Evolutionary conservation across 2,113 vertebrate species (phyloP), one percentile per base, ranked within the genome.

Genomic region (Psilopsiagon aymara): DNA sequence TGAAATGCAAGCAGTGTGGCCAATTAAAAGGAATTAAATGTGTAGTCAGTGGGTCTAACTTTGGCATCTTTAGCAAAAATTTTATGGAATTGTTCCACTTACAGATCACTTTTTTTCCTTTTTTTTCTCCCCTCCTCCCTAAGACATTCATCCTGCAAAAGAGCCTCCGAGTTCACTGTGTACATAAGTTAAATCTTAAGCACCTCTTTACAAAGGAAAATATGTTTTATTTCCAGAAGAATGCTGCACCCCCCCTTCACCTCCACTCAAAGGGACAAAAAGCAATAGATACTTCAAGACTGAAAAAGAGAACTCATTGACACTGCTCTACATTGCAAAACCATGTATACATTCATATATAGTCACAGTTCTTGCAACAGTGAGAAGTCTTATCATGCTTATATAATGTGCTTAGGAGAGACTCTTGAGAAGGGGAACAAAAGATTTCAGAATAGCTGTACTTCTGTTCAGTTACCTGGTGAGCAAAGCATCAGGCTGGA

Each of bases 381-480:
- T 70, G 51, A 86, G 69, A 91, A 92, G 55, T 57, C 10, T 82
- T 44, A 88, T 82, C 1, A 0, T 27, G 33, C 57, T 96, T 94
- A 82, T 10, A 20, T 87, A 89, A 92, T 6, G 37, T 57, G 17
- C 86, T 91, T 79, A 75, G 66, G 37, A 88, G 57, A 76, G 29
- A 67, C 37, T 90, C 69, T 78, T 31, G 43, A 37, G 60, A 91
- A 94, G 62, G 10, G 51, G 66, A 95, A 96, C 81, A 96, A 95
- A 95, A 89, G 81, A 76, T 75, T 95, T 95, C 81, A 89, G 86
- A 94, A 95, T 62, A 95, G 69, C 66, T 96, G 60, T 31, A 76
- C 66, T 93, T 95, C 69, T 88, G 16, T 78, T 94, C 78, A 77
- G 66, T 71, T 89, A 92, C 81, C 89, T 66, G 86, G 89, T 55